Base-by-base conservation (phyloP, 2,113 vertebrate genomes). In the Macrotus californicus region DNA sequence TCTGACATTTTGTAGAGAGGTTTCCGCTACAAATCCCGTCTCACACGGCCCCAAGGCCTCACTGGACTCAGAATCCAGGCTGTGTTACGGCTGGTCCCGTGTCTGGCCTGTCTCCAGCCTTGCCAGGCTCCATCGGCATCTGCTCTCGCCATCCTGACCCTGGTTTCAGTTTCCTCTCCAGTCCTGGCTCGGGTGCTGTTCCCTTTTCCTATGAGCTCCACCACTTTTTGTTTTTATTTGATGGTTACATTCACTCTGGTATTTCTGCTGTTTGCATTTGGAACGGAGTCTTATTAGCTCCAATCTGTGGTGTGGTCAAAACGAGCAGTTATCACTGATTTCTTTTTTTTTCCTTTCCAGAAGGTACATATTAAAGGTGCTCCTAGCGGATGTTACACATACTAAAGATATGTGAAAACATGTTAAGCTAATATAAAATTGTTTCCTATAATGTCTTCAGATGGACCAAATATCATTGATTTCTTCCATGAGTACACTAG, bases 51-150 rank as follows among this genome's bases (percentile, higher is more conserved):
- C 21, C 29, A 1, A 7, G n/a, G 61, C 61, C 36, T 15, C 43
- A 2, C 7, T 34, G 52, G 29, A 61, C 7, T 1, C 31, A 5
- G 21, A n/a, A 21, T 29, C 70, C 91, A 11, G 6, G n/a, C 16
- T 24, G 29, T 18, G 34, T n/a, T 14, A 50, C 46, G 6, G 9
- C 34, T 29, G 48, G 12, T 41, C 15, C 75, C 5, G 26, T n/a
- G 54, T 52, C 54, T 48, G 48, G 66, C 7, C 64, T 36, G 54
- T 31, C 77, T 24, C 34, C 16, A 19, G 3, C 22, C 11, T 56
- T 5, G 0, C 7, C 0, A 0, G 36, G 73, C 46, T 54, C 29
- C 1, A 12, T 29, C 2, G 1, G 12, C 26, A 0, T 10, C 66
- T 39, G 18, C 3, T 29, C 3, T 6, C 8, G 26, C 26, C 31